Conservation (phyloP, 1,140 invertebrate species). For the Conopomorpha cramerella region DNA sequence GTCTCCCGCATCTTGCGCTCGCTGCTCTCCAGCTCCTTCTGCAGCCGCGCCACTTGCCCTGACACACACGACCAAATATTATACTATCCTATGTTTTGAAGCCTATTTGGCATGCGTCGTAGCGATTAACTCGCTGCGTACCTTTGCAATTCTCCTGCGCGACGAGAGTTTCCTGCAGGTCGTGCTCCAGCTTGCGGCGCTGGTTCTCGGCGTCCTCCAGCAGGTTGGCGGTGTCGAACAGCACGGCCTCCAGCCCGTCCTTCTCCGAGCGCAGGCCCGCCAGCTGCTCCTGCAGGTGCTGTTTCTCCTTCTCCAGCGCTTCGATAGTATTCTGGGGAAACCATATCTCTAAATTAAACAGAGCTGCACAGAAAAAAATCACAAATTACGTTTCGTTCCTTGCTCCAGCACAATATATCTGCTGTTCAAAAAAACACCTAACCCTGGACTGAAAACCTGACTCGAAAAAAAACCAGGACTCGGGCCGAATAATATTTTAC, state of each 20-base stretch:
- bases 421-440: too few species aligned
- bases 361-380: too few species aligned
- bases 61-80: neutral
- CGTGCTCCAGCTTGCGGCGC: conserved; percentile 73
- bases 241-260: conserved; percentile 78
- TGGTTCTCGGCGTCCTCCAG: conserved; percentile 74
- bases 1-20: conserved; percentile 77
- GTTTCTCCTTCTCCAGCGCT: conserved; percentile 77
- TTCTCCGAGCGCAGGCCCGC: conserved; percentile 78
- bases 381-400: too few species aligned
- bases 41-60: conserved; percentile 67
- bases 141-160: conserved; percentile 78
- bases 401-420: too few species aligned
- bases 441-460: too few species aligned
- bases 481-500: too few species aligned
- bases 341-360: too few species aligned
- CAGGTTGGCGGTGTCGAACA: conserved; percentile 80
- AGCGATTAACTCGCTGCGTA: too few species aligned
- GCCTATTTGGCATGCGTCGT: too few species aligned
- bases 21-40: conserved; percentile 74
- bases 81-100: too few species aligned
- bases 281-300: conserved; percentile 73
- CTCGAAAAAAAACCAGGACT: too few species aligned
- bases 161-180: conserved; percentile 72
- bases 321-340: conserved; percentile 75